Evolutionary conservation across 2,888 invertebrate species (phyloP).

Genomic region (Calliphora vomitoria): DNA sequence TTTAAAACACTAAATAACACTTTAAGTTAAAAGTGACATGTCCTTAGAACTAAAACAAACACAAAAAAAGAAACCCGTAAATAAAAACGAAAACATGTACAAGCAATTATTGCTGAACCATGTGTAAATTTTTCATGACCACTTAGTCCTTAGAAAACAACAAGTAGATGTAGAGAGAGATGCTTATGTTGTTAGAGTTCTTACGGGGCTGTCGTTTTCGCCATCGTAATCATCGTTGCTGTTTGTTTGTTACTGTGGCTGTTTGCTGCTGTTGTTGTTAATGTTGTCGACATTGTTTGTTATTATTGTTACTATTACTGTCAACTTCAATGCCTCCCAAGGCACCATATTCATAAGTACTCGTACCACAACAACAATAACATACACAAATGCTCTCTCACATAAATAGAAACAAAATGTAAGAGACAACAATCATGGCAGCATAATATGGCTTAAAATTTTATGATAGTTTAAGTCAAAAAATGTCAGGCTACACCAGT

Average conservation of each 20-base stretch:
- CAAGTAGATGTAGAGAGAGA: slow-evolving; percentile 6
- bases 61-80: slow-evolving; percentile 18
- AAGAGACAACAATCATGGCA: slow-evolving; percentile 51
- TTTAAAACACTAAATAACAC: slow-evolving; percentile 47
- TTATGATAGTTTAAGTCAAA: slow-evolving; percentile 31
- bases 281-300: slow-evolving; percentile 50
- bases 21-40: slow-evolving; percentile 53
- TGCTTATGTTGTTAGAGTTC: slow-evolving; percentile 44
- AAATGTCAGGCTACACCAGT: not conserved
- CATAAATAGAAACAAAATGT: slow-evolving; percentile 30
- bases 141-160: slow-evolving; percentile 60
- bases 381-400: not conserved
- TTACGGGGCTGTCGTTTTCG: slow-evolving; percentile 27
- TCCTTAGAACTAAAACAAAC: slow-evolving; percentile 34
- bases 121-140: slow-evolving; percentile 72
- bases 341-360: slow-evolving; percentile 58
- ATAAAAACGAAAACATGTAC: slow-evolving; percentile 65
- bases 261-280: not conserved
- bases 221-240: not conserved
- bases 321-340: slow-evolving; percentile 68
- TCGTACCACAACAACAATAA: slow-evolving; percentile 17
- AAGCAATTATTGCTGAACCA: slow-evolving; percentile 68
- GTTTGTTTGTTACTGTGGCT: slow-evolving; percentile 20
- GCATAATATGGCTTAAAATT: slow-evolving; percentile 43
- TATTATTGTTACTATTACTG: slow-evolving; percentile 70